Base-by-base conservation (phyloP, 2,113 vertebrate genomes). In the Ia io region DNA sequence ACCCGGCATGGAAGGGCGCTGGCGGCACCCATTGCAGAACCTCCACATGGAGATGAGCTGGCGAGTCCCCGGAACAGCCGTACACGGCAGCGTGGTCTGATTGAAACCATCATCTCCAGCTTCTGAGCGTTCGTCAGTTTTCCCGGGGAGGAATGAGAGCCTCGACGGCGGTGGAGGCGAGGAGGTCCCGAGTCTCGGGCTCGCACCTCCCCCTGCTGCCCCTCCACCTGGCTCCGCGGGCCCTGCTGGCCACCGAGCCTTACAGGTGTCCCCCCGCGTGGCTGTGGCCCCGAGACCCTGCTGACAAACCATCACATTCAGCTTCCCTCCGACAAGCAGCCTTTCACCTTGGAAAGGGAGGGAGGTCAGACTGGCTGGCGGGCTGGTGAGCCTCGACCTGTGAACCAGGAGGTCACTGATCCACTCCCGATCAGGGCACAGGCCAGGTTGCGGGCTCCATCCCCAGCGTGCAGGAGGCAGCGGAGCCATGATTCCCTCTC, bases 11-110 rank as follows among this genome's bases (percentile, higher is more conserved):
- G 96, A 97, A 94, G 84, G 95, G 95, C 86, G 97, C 97, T 80
- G 95, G 90, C 96, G 93, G 78, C 89, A 95, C 93, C 88, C 86
- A 91, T 96, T 71, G 88, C 95, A 96, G 97, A 97, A 96, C 91
- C 97, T 96, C 97, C 96, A 97, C 95, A 97, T 97, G 97, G 97
- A 98, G 96, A 98, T 97, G 98, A 98, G 98, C 97, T 97, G 97
- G 97, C 95, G 97, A 97, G 97, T 97, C 97, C 98, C 98, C 96
- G 0, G 97, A 97, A 93, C 96, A 95, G 97, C 96, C 86, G 94
- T 98, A 97, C 97, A 96, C 95, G 94, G 82, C 96, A 94, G 96
- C 97, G 97, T 95, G 89, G 95, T 97, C 97, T 98, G 97, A 98
- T 98, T 97, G 98, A 97, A 96, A 95, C 93, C 94, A 98, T 98